These are phyloP conservation scores for Drosophila sproati DNA, from an alignment of 1,140 invertebrate species.

Conservation along the genomic window DNA sequence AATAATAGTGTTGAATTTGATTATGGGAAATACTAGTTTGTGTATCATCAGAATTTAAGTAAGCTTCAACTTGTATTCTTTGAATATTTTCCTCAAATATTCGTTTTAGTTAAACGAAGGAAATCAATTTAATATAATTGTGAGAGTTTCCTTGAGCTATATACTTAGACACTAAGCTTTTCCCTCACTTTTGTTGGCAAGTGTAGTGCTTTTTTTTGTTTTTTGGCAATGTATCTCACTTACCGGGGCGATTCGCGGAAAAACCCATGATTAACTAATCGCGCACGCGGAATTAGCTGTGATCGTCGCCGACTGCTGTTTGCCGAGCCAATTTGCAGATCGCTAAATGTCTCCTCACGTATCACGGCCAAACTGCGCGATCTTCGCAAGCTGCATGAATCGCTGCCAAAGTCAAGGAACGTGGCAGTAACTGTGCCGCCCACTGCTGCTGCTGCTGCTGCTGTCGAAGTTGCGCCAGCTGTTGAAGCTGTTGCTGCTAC, in stretches of 20 bases:
- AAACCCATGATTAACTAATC: conserved; percentile 90
- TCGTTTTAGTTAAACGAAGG: not conserved
- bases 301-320: conserved; percentile 87
- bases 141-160: too few species aligned
- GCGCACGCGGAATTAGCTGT: conserved; percentile 91
- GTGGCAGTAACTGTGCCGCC: conserved; percentile 50
- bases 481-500: conserved; percentile 31
- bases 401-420: conserved; percentile 78
- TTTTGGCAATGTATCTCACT: conserved; percentile 51
- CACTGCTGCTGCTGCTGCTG: conserved; percentile 6
- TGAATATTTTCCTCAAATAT: not conserved
- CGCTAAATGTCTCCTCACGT: conserved; percentile 90
- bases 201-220: not conserved
- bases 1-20: not conserved
- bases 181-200: conserved; percentile 2
- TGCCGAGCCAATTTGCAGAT: conserved; percentile 87
- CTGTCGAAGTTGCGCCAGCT: conserved; percentile 21
- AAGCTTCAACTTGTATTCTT: not conserved
- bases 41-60: not conserved
- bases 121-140: too few species aligned
- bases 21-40: not conserved
- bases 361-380: conserved; percentile 91
- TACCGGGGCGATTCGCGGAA: conserved; percentile 86
- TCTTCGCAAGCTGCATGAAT: conserved; percentile 88
- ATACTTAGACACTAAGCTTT: too few species aligned